phyloP scores from a whole-genome alignment of 30 jellyfish, hydroid and myxozoan genomes.

The Phacellophora camtschatica region DNA sequence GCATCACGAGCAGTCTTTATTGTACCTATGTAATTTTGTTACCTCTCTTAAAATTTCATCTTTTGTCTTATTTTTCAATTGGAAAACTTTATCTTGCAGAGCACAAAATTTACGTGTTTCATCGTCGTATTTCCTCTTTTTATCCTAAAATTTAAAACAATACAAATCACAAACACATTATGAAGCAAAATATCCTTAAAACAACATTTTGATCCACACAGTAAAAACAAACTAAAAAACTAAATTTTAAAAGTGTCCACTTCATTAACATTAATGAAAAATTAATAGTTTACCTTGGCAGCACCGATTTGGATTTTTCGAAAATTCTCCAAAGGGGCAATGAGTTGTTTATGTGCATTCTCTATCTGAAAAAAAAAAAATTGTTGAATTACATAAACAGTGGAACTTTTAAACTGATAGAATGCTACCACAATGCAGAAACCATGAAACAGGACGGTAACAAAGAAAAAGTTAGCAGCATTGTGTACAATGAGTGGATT shows the following conservation, averaged over 20 bases:
- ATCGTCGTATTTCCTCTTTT: conserved; percentile 84
- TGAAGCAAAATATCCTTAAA: background rate
- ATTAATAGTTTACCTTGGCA: conserved; percentile 97
- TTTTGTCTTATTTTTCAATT: conserved; percentile 87
- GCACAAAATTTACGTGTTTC: conserved; percentile 82
- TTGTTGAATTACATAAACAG: background rate
- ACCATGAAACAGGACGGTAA: too few relatives aligned
- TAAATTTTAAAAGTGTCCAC: too few relatives aligned
- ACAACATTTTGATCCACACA: too few relatives aligned
- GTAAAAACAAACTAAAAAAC: background rate
- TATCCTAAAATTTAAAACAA: conserved; percentile 61
- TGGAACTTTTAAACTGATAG: too few relatives aligned
- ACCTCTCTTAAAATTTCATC: conserved; percentile 89
- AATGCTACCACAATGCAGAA: too few relatives aligned
- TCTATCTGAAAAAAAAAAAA: conserved; percentile 55
- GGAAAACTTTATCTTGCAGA: conserved; percentile 69
- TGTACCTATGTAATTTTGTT: too few relatives aligned
- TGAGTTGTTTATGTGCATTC: conserved; percentile 87
- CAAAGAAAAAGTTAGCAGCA: too few relatives aligned
- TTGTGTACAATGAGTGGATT: too few relatives aligned
- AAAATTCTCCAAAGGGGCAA: conserved; percentile 84
- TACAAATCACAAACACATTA: background rate
- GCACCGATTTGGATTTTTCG: conserved; percentile 87
- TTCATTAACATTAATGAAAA: too few relatives aligned
- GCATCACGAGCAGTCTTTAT: too few relatives aligned